Evolutionary conservation across 2,113 vertebrate species (phyloP), one percentile per base, ranked within the genome.

Genomic region (Archocentrus centrarchus): DNA sequence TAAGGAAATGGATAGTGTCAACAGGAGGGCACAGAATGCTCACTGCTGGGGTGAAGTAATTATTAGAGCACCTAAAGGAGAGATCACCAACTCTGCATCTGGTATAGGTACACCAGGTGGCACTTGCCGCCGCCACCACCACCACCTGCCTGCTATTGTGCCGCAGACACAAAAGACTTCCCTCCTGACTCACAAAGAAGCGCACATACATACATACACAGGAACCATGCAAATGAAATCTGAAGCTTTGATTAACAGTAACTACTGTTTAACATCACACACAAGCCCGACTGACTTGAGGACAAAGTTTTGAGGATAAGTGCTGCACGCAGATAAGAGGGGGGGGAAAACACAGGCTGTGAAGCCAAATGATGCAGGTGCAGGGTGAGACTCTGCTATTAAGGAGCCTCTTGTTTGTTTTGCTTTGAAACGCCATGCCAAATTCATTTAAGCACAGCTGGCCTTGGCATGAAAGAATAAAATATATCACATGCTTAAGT

Each of bases 61-160:
- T 77, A 85, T 80, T 37, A 70, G 62, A 86, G n/a, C 77, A 44
- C 22, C 79, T 77, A 44, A 89, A 77, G 77, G 57, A 58, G 59
- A 77, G 55, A 8, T 27, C 73, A 80, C 50, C 37, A 27, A n/a
- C 22, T 79, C 82, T 39, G 70, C 83, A 75, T 90, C 90, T 90
- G 88, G 75, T 82, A 22, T 41, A 86, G 86, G 89, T 91, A 89
- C 81, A 86, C 89, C 93, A 94, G 91, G 90, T 94, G 95, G 88
- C 75, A 53, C 85, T 57, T 6, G 9, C 62, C 37, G 13, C 62
- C 37, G 13, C 30, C 30, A 30, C 30, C 53, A 7, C 82, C 60
- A 47, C 90, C 93, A 94, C 92, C 92, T 94, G 94, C 88, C 90
- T 37, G 41, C 63, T 83, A 82, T 95, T 94, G 87, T 92, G 75